Conservation (phyloP, 92 coral and sea anemone species). For the Phenganax marumi region DNA sequence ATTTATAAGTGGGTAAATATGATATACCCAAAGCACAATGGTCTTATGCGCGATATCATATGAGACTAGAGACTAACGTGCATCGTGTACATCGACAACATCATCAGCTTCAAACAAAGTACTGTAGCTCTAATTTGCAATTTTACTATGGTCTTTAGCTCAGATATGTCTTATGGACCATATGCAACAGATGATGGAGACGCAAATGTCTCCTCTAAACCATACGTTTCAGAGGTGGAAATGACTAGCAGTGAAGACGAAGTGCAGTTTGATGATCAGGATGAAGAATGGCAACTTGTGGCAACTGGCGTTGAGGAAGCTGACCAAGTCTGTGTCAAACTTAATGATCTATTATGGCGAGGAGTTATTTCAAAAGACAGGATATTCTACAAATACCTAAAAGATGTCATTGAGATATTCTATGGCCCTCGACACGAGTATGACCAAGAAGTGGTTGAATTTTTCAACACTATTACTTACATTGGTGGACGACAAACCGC, state of each 20-base stretch:
- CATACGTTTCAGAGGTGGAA: constrained; percentile 10
- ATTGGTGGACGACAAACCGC: constrained; percentile 50
- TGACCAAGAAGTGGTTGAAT: constrained; percentile 45
- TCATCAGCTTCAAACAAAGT: no score
- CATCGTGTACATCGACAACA: no score
- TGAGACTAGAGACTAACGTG: no score
- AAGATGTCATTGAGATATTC: constrained; percentile 38
- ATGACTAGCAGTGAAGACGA: not conserved
- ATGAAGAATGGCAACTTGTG: constrained; percentile 39
- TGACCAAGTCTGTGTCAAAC: constrained; percentile 39
- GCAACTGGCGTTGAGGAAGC: constrained; percentile 49
- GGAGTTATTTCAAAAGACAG: constrained; percentile 36
- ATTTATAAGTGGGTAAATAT: no score
- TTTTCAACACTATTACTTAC: constrained; percentile 49
- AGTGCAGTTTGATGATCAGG: constrained; percentile 16
- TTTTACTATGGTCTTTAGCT: no score
- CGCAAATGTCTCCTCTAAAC: no score
- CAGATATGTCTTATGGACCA: no score
- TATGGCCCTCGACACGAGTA: constrained; percentile 45
- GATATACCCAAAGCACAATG: no score
- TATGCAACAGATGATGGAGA: no score
- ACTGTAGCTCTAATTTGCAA: no score
- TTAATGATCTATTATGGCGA: constrained; percentile 24
- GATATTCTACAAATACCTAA: constrained; percentile 42
- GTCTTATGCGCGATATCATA: no score